Conservation (phyloP, 2,888 invertebrate species). For the Tenthredo scrophulariae region DNA sequence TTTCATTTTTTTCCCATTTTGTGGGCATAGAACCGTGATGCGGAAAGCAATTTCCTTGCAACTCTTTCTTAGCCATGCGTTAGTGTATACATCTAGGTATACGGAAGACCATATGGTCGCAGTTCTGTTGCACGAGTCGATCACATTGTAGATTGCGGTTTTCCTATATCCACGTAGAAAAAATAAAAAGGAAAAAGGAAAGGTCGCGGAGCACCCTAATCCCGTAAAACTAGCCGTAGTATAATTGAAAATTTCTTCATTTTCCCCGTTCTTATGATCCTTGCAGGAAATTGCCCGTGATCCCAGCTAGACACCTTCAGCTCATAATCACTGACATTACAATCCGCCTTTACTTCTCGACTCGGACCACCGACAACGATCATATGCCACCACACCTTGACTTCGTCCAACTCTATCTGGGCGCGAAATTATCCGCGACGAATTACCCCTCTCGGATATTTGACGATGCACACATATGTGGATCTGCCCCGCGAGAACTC, state of each 20-base stretch:
- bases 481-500: not conserved
- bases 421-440: constrained; percentile 29
- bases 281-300: constrained; percentile 8
- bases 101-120: not conserved
- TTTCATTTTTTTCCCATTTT: not conserved
- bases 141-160: constrained; percentile 9
- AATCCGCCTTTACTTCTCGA: constrained; percentile 9
- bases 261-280: not conserved
- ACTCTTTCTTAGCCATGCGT: constrained; percentile 9
- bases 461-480: not conserved
- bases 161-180: not conserved
- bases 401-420: not conserved
- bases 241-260: constrained; percentile 54
- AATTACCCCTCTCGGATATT: constrained; percentile 4
- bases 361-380: constrained; percentile 39
- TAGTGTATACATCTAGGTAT: not conserved
- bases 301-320: not conserved
- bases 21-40: constrained; percentile 32
- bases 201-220: not conserved
- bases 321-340: constrained; percentile 42
- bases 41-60: constrained; percentile 45
- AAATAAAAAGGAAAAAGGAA: not conserved
- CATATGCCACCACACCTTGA: constrained; percentile 34
- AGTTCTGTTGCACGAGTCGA: constrained; percentile 22
- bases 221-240: constrained; percentile 29